These are phyloP conservation scores for Dendroctonus valens DNA, from an alignment of 1,140 invertebrate genomes.

Conservation along the genomic window DNA sequence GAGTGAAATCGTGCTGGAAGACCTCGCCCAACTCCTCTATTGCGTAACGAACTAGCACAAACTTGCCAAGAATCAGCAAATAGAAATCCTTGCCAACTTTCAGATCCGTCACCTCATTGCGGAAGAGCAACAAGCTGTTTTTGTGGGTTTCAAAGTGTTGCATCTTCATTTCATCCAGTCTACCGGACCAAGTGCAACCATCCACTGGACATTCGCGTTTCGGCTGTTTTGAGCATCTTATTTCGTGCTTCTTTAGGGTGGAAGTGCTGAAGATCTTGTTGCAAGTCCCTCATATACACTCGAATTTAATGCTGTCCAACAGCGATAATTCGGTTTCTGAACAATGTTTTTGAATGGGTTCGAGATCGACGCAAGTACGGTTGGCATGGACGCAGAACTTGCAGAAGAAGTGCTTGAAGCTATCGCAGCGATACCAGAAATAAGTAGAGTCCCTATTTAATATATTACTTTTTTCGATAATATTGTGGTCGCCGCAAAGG, in stretches of 20 bases:
- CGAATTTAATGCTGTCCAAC: conserved; percentile 25
- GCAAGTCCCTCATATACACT: conserved; percentile 21
- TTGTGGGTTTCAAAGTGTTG: conserved; percentile 25
- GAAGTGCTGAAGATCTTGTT: conserved; percentile 29
- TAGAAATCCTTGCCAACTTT: conserved; percentile 19
- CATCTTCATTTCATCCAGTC: conserved; percentile 13
- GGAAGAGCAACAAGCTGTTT: conserved; percentile 21
- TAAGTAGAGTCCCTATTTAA: conserved; percentile 24
- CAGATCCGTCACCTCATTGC: conserved; percentile 20
- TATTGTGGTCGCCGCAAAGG: too few relatives aligned
- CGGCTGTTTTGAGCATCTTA: conserved; percentile 21
- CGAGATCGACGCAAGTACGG: conserved; percentile 22
- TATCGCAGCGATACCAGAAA: conserved; percentile 28
- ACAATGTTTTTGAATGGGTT: conserved; percentile 25
- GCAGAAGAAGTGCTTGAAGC: conserved; percentile 28
- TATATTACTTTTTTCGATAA: conserved; percentile 26
- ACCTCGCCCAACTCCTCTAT: conserved; percentile 27
- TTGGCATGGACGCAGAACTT: conserved; percentile 31
- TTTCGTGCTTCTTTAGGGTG: conserved; percentile 19
- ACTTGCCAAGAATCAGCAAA: conserved; percentile 24
- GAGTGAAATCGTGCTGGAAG: conserved; percentile 17
- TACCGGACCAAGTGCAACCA: conserved; percentile 19
- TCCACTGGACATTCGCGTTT: too few relatives aligned
- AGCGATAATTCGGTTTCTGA: conserved; percentile 20
- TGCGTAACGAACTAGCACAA: conserved; percentile 22